Conservation (phyloP, 1,140 invertebrate genomes). For the Pissodes strobi region DNA sequence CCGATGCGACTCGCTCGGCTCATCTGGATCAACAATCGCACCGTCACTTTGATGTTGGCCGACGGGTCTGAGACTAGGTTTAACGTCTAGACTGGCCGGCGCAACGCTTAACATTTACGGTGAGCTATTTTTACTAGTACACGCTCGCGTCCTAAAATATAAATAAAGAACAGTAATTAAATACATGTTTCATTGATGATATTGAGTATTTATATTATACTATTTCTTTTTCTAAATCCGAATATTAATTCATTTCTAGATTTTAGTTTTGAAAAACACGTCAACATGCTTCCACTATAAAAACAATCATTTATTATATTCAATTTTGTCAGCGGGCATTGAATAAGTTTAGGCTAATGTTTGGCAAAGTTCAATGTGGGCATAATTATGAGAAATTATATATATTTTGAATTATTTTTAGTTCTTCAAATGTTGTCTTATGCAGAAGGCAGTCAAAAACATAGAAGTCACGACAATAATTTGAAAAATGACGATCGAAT, state of each 20-base stretch:
- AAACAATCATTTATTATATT: too few relatives aligned
- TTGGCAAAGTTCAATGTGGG: background rate
- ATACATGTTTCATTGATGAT: too few relatives aligned
- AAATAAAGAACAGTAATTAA: too few relatives aligned
- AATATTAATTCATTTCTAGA: too few relatives aligned
- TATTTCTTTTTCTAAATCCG: too few relatives aligned
- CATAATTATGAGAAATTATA: background rate
- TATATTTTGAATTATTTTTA: background rate
- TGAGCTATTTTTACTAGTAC: too few relatives aligned
- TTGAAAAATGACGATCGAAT: constrained; percentile 25
- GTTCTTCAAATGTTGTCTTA: constrained; percentile 7
- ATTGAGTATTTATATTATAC: too few relatives aligned
- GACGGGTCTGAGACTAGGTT: constrained; percentile 90
- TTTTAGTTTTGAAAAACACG: too few relatives aligned
- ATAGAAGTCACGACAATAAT: constrained; percentile 21
- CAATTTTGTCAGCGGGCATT: too few relatives aligned
- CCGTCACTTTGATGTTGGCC: constrained; percentile 89
- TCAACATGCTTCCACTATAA: too few relatives aligned
- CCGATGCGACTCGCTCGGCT: constrained; percentile 85
- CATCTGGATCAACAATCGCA: constrained; percentile 89
- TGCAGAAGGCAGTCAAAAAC: background rate
- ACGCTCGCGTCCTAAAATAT: too few relatives aligned
- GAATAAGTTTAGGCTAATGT: too few relatives aligned
- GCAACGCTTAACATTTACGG: background rate
- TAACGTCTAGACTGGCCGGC: constrained; percentile 68